Percentiles rank a stretch among this genome's conserved stretches.
Evolutionary conservation across 2,797 vertebrate genomes (phyloP).

Genomic region (Philypnodon macrostomus): DNA sequence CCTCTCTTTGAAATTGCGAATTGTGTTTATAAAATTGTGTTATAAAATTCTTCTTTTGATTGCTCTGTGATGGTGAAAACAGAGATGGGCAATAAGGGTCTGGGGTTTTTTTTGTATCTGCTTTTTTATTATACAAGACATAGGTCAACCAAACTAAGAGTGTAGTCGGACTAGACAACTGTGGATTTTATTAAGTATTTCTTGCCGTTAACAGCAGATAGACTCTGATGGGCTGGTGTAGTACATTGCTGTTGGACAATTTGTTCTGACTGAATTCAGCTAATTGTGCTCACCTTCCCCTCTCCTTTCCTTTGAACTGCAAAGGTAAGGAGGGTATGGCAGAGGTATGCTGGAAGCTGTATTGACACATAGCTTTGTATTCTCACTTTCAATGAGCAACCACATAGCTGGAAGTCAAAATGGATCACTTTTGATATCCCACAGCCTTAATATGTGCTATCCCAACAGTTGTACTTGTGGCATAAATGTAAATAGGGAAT

Average conservation of each 20-base stretch:
- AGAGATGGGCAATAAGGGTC: conserved; percentile 64
- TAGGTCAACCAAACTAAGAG: conserved; percentile 50
- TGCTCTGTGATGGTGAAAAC: conserved; percentile 55
- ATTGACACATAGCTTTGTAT: conserved; percentile 69
- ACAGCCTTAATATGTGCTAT: conserved; percentile 61
- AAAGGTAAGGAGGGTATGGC: conserved; percentile 58
- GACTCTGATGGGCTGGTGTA: conserved; percentile 51
- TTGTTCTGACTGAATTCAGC: conserved; percentile 76
- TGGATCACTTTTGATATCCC: conserved; percentile 54
- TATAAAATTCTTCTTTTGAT: conserved; percentile 72
- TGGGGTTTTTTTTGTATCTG: conserved; percentile 62
- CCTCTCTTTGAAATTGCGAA: conserved; percentile 70
- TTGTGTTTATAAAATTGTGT: conserved; percentile 77
- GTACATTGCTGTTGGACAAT: conserved; percentile 65
- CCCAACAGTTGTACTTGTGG: conserved; percentile 48
- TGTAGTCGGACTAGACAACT: conserved; percentile 51
- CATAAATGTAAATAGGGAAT: conserved; percentile 50
- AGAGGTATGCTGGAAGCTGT: conserved; percentile 60
- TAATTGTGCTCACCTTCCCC: conserved; percentile 75
- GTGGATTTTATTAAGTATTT: conserved; percentile 46
- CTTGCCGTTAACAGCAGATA: conserved; percentile 52
- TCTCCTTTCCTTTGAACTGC: conserved; percentile 76
- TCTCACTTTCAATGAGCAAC: conserved; percentile 72
- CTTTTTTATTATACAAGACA: conserved; percentile 50
- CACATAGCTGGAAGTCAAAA: conserved; percentile 65